Conservation (phyloP, 2,888 invertebrate genomes). For the Thysanoteuthis rhombus region DNA sequence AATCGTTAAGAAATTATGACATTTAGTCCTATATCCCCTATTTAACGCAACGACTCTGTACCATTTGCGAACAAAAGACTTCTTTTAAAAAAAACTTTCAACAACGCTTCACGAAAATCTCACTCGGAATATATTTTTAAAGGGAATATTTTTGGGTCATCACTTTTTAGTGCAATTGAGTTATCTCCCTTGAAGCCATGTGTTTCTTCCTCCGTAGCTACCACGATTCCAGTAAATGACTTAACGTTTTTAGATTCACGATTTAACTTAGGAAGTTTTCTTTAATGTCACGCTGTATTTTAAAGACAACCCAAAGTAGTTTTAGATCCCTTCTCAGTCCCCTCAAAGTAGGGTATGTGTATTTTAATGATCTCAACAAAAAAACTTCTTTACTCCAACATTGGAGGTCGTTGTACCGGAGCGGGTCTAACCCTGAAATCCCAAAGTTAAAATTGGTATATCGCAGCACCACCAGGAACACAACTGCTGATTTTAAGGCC, state of each 20-base stretch:
- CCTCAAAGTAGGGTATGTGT: not conserved
- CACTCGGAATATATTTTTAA: not conserved
- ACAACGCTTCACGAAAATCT: not conserved
- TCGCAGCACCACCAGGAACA: not conserved
- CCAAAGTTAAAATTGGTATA: not conserved
- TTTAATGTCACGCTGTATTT: not conserved
- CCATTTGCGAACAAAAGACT: too few species aligned
- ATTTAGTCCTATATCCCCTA: too few species aligned
- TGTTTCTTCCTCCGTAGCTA: not conserved
- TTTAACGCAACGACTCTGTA: too few species aligned
- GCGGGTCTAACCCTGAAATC: not conserved
- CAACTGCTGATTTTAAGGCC: not conserved
- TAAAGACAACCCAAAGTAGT: not conserved
- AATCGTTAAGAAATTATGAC: too few species aligned
- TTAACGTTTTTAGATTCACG: too few species aligned
- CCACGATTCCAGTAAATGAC: too few species aligned
- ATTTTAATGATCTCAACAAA: not conserved
- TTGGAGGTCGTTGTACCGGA: not conserved
- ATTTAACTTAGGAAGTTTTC: not conserved
- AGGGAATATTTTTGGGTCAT: not conserved
- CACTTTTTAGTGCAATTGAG: not conserved
- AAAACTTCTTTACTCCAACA: not conserved
- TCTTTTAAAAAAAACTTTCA: too few species aligned
- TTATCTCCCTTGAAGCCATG: not conserved
- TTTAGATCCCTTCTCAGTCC: not conserved